Evolutionary conservation across 2,113 vertebrate species (phyloP), one percentile per base, ranked within the genome.

Genomic region (Picathartes gymnocephalus): DNA sequence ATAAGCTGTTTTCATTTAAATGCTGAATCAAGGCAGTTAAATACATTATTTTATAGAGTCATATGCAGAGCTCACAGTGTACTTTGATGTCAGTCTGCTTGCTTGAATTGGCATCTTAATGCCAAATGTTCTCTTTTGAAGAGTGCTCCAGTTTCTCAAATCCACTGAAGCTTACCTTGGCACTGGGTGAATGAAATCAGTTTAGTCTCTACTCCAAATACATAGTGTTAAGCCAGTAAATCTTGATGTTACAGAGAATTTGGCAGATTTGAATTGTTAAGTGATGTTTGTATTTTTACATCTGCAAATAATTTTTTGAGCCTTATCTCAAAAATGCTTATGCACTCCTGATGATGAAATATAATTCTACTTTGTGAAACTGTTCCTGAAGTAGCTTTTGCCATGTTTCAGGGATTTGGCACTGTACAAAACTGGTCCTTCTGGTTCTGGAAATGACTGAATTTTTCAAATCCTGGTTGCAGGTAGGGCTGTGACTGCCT

Each of bases 391-490:
- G 47, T 58, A 53, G 21, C 15, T 83, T 73, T 48, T 93, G 58
- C 69, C 18, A 0, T 2, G 11, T 89, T 91, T 50, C 45, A 61
- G 40, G 53, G 39, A 35, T 53, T 77, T 88, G 68, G 45, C 40
- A 11, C 57, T 4, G 6, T 53, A 62, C 62, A 64, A 71, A 44
- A 44, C 71, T 18, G 35, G 4, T 83, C 71, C 64, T 80, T 96
- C 47, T 74, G 64, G 58, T 77, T 72, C 61, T 94, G 88, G 35
- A 94, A 86, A 86, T 60, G 70, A 42, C 30, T 48, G 47, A 18
- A 31, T 96, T 81, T 94, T 97, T 90, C 94, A 85, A 42, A 74
- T 71, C 74, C 28, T 37, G 61, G 53, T 74, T 60, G n/a, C 92
- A 92, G 91, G 88, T 95, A 70, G 42, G 71, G 50, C 89, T 76